These are phyloP conservation scores for Toxotes chatareus DNA, from an alignment of 2,113 vertebrate genomes.

Conservation along the genomic window DNA sequence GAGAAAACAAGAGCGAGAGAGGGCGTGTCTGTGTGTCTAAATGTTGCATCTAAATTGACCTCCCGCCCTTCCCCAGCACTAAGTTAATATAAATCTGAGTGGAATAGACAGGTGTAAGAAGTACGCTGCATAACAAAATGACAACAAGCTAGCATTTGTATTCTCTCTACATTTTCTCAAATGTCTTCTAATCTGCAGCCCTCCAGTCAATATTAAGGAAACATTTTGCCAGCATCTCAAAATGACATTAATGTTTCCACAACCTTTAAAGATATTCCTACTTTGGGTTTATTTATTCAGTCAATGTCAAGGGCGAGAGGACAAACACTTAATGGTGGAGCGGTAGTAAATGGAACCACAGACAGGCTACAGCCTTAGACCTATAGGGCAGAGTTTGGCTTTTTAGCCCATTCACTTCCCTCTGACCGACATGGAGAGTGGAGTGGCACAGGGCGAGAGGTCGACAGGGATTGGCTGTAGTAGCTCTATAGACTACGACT, in stretches of 20 bases:
- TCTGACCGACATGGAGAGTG: conserved; percentile 69
- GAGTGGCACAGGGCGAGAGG: conserved; percentile 78
- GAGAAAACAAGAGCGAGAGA: conserved; percentile 24
- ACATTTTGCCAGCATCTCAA: conserved; percentile 44
- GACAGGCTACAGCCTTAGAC: conserved; percentile 75
- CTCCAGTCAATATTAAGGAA: conserved; percentile 39
- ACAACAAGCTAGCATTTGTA: conserved; percentile 62
- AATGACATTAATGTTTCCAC: conserved; percentile 48
- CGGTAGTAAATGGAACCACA: conserved; percentile 56
- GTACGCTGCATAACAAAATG: conserved; percentile 66
- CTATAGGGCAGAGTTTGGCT: conserved; percentile 72
- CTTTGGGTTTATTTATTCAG: conserved; percentile 62
- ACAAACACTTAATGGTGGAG: conserved; percentile 55
- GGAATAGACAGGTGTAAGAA: conserved; percentile 70
- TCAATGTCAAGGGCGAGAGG: conserved; percentile 73
- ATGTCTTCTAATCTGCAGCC: conserved; percentile 55
- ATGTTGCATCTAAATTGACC: conserved; percentile 75
- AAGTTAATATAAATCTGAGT: conserved; percentile 67
- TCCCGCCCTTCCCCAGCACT: conserved; percentile 52
- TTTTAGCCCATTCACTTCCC: conserved; percentile 69
- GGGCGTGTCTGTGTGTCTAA: conserved; percentile 42
- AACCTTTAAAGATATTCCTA: conserved; percentile 37
- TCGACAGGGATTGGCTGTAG: conserved; percentile 76
- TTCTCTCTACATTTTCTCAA: conserved; percentile 55
- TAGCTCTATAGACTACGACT: conserved; percentile 80